Evolutionary conservation across 37 sponge, comb jelly and placozoan species (phyloP), one percentile per base, ranked within the genome.

Genomic region (Beroe ovata): DNA sequence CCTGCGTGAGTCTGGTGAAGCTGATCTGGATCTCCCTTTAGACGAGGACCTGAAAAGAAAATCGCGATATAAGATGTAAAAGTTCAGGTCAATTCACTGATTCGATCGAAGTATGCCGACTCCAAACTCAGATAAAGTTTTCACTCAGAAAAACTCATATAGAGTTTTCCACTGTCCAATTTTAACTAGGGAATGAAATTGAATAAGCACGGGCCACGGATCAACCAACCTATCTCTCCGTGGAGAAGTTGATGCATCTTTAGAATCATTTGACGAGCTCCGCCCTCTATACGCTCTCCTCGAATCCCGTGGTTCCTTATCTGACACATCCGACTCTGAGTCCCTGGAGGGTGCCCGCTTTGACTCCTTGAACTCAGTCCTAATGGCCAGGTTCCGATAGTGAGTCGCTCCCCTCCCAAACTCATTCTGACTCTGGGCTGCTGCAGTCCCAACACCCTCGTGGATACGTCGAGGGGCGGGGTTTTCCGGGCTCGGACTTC

Each of bases 1-100:
- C 30, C 63, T 61, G 21, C 28, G 22, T 3, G 18, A 11, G 25
- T 66, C 69, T 66, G 32, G 69, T 2, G 69, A 66, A 30, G 0
- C 69, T 18, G 69, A 66, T 26, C 69, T 26, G 16, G 35, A 33
- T 26, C 69, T 26, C 2, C 30, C 69, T 33, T 66, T 66, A 33
- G 69, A 66, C 2, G 69, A 66, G 16, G 69, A 66, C 69, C 69
- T 66, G 69, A n/a, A n/a, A n/a, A n/a, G n/a, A n/a, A n/a, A n/a
- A n/a, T n/a, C n/a, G n/a, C n/a, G n/a, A n/a, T n/a, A n/a, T n/a
- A n/a, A n/a, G n/a, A n/a, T n/a, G n/a, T n/a, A n/a, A n/a, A n/a
- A n/a, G n/a, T n/a, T n/a, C n/a, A n/a, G n/a, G n/a, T n/a, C n/a
- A n/a, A n/a, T n/a, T n/a, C n/a, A n/a, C n/a, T n/a, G n/a, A n/a